Base-by-base conservation (phyloP, 1,140 invertebrate species). In the Agraylea sexmaculata region DNA sequence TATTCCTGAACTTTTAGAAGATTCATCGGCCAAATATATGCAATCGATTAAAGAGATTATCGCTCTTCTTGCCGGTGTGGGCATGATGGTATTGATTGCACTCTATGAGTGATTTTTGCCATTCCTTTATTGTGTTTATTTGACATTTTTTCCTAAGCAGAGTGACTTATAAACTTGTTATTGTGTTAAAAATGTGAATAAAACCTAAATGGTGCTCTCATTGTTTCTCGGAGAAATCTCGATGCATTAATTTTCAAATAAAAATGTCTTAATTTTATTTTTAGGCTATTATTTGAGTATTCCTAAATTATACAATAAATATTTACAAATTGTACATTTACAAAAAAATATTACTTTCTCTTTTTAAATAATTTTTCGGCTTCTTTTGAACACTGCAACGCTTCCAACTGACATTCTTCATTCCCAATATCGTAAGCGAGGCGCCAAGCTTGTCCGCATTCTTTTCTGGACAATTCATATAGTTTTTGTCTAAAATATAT, bases 71-170 rank as follows among this genome's bases (percentile, higher is more conserved):
- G 65, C 77, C 30, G 89, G 89, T 31, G 86, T 94, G 16, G 82
- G 78, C 46, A 87, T 93, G 82, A 93, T 95, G 89, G 80, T 92
- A 37, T 59, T 89, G 16, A 91, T 93, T 53, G 85, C 87, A 37
- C 66, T 80, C 46, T 87, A 79, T 68, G 89, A 94, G 66, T 90
- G 70, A 74, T 39, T 34, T 43, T 16, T n/a, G n/a, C n/a, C n/a
- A n/a, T n/a, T n/a, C n/a, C n/a, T n/a, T n/a, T n/a, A n/a, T n/a
- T n/a, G n/a, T n/a, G n/a, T n/a, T n/a, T n/a, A n/a, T n/a, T n/a
- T n/a, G n/a, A n/a, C n/a, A n/a, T n/a, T n/a, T n/a, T n/a, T n/a
- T n/a, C n/a, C n/a, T n/a, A n/a, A n/a, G n/a, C n/a, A 25, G 23
- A 25, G 12, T 25, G 23, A 25, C n/a, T n/a, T n/a, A n/a, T n/a